Percentiles rank a stretch among this genome's conserved stretches.
Conservation (phyloP, 2,113 vertebrate genomes). For the Apodemus sylvaticus region DNA sequence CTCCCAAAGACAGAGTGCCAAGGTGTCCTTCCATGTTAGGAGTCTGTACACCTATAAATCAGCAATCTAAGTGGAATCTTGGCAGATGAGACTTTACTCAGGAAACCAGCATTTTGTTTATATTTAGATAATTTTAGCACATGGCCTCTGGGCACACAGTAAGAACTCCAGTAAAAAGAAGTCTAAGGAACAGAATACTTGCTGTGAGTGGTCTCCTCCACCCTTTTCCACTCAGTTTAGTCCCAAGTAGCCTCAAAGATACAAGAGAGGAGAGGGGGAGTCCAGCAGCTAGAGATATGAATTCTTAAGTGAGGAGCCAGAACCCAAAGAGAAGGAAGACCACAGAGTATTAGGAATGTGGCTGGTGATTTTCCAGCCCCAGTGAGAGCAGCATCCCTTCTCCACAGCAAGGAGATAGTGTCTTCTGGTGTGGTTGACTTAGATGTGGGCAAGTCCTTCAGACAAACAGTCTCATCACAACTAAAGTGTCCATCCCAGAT, state of each 20-base stretch:
- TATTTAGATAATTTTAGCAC: constrained; percentile 23
- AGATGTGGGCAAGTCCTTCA: not conserved
- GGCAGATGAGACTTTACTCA: constrained; percentile 54
- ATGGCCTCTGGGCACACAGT: not conserved
- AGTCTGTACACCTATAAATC: constrained; percentile 50
- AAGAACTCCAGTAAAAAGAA: constrained; percentile 63
- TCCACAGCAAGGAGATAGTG: too few species aligned
- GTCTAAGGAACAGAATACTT: constrained; percentile 40
- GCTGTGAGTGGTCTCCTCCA: constrained; percentile 19
- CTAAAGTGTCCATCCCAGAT: not conserved
- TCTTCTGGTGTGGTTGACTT: not conserved
- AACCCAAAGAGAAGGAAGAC: not conserved
- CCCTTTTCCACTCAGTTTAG: not conserved
- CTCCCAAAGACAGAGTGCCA: constrained; percentile 59
- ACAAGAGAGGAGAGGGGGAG: too few species aligned
- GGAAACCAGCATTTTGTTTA: constrained; percentile 50
- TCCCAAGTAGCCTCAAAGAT: not conserved
- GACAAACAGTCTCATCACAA: not conserved
- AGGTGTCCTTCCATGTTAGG: constrained; percentile 28
- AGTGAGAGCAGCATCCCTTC: not conserved
- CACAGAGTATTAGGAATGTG: not conserved
- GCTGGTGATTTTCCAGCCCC: not conserved
- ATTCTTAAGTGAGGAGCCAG: not conserved
- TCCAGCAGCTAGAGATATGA: not conserved
- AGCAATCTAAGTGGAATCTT: constrained; percentile 50